These are phyloP conservation scores for Nesospiza acunhae DNA, from an alignment of 2,113 vertebrate species.

Conservation along the genomic window DNA sequence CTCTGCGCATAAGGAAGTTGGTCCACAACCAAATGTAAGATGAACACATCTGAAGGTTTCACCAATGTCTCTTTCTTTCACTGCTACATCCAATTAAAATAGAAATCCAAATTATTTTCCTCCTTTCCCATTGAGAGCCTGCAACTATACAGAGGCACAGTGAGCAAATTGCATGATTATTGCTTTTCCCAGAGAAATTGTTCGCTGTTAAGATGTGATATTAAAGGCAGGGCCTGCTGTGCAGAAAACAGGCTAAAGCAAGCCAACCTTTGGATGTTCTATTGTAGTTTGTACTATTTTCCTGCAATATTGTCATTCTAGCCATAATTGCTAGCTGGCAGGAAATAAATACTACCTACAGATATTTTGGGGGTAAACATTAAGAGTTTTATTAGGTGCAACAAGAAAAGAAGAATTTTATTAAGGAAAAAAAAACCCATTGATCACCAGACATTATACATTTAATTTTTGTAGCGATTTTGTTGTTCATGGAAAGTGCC, in stretches of 20 bases:
- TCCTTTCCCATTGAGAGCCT: constrained; percentile 26
- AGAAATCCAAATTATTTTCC: constrained; percentile 14
- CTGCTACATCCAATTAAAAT: constrained; percentile 26
- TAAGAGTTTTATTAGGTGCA: not conserved
- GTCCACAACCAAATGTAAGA: not conserved
- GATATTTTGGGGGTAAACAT: not conserved
- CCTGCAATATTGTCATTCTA: not conserved
- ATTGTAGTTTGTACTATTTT: not conserved
- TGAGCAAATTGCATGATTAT: constrained; percentile 42
- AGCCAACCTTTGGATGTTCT: constrained; percentile 39
- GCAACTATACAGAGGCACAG: not conserved
- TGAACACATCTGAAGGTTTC: not conserved
- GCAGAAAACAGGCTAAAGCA: constrained; percentile 59
- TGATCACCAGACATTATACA: not conserved
- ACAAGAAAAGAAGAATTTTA: not conserved
- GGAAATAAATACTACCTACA: not conserved
- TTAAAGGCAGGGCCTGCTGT: constrained; percentile 59
- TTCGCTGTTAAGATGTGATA: constrained; percentile 55
- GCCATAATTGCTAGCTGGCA: not conserved
- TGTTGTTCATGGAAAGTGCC: not conserved
- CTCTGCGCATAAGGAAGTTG: not conserved
- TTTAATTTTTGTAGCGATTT: not conserved
- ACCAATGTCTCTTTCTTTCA: not conserved
- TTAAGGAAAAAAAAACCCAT: fast-evolving
- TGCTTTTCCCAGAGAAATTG: constrained; percentile 50